Conservation (phyloP, 2,113 vertebrate species). For the Catharus fuscescens region DNA sequence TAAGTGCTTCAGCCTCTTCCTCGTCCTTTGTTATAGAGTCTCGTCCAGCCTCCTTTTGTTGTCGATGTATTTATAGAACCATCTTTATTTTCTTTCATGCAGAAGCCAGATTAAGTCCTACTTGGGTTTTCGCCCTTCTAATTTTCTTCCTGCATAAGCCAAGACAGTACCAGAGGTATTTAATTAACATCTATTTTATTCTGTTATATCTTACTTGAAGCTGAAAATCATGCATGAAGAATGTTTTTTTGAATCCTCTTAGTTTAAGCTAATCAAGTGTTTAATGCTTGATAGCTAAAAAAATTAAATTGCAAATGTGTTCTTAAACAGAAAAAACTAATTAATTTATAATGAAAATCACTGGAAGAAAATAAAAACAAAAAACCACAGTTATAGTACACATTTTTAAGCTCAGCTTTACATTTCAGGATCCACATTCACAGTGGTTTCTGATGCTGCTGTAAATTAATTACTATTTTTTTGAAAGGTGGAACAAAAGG, state of each 20-base stretch:
- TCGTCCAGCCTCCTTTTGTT: neutral
- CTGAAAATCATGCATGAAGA: constrained; percentile 30
- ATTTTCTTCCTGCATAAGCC: neutral
- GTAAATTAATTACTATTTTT: neutral
- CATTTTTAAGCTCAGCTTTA: neutral
- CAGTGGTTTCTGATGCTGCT: neutral
- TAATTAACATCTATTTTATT: constrained; percentile 46
- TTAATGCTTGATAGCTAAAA: constrained; percentile 41
- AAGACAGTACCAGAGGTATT: constrained; percentile 19
- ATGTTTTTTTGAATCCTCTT: constrained; percentile 23
- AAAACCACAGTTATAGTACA: neutral
- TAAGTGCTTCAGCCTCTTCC: neutral
- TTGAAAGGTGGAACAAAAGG: neutral
- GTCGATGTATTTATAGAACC: neutral
- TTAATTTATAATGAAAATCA: constrained; percentile 27
- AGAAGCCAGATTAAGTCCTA: neutral
- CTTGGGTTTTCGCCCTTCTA: neutral
- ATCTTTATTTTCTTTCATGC: neutral
- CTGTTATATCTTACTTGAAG: constrained; percentile 43
- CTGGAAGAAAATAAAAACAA: constrained; percentile 6
- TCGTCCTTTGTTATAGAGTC: neutral
- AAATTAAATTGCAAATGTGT: constrained; percentile 38
- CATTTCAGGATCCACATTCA: neutral
- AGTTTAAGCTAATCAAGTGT: constrained; percentile 45
- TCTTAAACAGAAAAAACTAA: constrained; percentile 47